Percentiles rank a stretch among this genome's conserved stretches.
These are phyloP conservation scores for Lysiphlebus fabarum DNA, from an alignment of 1,140 invertebrate species.

Conservation along the genomic window DNA sequence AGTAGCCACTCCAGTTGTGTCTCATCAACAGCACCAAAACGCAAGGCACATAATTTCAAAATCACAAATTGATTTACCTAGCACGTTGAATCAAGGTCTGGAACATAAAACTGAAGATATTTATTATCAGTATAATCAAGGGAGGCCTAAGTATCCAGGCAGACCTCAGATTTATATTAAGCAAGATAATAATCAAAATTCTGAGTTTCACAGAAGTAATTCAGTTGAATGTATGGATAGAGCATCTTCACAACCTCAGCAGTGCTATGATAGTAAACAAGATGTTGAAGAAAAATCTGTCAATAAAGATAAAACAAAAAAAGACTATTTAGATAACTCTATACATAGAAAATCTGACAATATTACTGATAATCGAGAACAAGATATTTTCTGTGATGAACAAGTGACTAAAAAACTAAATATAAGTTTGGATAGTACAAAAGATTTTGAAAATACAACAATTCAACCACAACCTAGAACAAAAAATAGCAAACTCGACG, in stretches of 20 bases:
- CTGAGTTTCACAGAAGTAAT: slow-evolving; percentile 41
- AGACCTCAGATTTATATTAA: slow-evolving; percentile 48
- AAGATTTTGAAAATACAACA: slow-evolving; percentile 40
- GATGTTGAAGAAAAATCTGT: slow-evolving; percentile 23
- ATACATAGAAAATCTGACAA: slow-evolving; percentile 48
- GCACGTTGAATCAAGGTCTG: slow-evolving; percentile 43
- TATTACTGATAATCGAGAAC: slow-evolving; percentile 43
- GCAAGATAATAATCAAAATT: slow-evolving; percentile 39
- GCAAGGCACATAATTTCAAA: slow-evolving; percentile 49
- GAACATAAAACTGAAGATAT: slow-evolving; percentile 42
- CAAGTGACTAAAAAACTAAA: slow-evolving; percentile 39
- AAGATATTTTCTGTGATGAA: slow-evolving; percentile 38
- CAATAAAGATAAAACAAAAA: slow-evolving; percentile 35
- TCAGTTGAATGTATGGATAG: slow-evolving; percentile 46
- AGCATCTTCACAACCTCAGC: slow-evolving; percentile 65
- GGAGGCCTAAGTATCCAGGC: slow-evolving; percentile 32
- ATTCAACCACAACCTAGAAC: slow-evolving; percentile 44
- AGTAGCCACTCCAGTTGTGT: slow-evolving; percentile 36
- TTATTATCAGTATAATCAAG: slow-evolving; percentile 48
- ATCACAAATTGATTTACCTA: slow-evolving; percentile 49
- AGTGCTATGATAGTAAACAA: slow-evolving; percentile 59
- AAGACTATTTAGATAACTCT: slow-evolving; percentile 31
- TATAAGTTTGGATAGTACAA: slow-evolving; percentile 45
- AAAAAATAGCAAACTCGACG: slow-evolving; percentile 35
- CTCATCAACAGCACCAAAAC: slow-evolving; percentile 50